Evolutionary conservation across 2,113 vertebrate genomes (phyloP).

Genomic region (Numenius arquata): DNA sequence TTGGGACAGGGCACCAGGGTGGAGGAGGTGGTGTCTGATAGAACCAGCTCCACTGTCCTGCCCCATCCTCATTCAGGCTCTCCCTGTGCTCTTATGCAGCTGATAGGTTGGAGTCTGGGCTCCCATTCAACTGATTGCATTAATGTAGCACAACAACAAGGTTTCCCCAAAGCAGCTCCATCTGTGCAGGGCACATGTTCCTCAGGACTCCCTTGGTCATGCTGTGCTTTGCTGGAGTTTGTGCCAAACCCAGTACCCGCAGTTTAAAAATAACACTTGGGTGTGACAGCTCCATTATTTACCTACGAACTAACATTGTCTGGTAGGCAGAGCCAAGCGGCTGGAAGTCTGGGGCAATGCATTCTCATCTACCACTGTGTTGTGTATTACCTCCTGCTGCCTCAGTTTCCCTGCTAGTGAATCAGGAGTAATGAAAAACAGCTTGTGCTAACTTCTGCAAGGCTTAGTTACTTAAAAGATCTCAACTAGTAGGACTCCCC

Average conservation of each 20-base stretch:
- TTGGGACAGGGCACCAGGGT: not conserved
- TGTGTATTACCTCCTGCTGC: not conserved
- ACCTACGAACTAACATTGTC: not conserved
- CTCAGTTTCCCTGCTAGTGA: conserved; percentile 40
- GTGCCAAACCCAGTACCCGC: conserved; percentile 5
- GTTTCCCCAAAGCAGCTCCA: conserved; percentile 17
- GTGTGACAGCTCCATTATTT: conserved; percentile 44
- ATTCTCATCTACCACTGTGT: not conserved
- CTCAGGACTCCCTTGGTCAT: not conserved
- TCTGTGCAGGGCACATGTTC: conserved; percentile 36
- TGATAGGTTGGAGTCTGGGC: not conserved
- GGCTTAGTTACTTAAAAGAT: not conserved
- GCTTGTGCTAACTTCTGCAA: not conserved
- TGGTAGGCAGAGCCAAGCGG: not conserved
- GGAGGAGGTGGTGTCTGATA: not conserved
- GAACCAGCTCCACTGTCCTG: not conserved
- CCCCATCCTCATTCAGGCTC: accelerated
- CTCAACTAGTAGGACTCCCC: not conserved
- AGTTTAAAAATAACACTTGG: conserved; percentile 36
- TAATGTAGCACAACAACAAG: not conserved
- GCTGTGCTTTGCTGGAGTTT: conserved; percentile 7
- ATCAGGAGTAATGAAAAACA: not conserved
- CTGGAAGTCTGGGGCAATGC: not conserved
- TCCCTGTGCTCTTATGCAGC: not conserved
- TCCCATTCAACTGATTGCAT: not conserved